phyloP scores from a whole-genome alignment of 2,113 vertebrate genomes.

The Paratilapia polleni region DNA sequence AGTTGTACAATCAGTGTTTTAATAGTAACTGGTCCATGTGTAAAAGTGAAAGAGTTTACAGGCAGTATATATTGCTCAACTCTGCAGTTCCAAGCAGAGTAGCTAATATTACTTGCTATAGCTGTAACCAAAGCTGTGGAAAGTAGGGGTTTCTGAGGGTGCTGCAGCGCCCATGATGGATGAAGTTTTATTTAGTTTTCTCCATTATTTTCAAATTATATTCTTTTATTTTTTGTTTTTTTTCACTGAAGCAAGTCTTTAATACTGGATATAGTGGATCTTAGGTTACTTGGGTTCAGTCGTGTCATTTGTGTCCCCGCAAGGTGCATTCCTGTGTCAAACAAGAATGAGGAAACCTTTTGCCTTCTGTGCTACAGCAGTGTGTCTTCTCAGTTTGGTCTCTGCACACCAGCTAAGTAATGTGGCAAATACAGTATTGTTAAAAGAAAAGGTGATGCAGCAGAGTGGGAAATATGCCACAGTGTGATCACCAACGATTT shows the following conservation, averaged over 20 bases:
- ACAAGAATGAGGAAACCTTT: neutral
- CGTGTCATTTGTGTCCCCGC: neutral
- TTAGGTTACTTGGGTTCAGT: neutral
- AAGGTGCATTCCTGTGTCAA: neutral
- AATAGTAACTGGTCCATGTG: neutral
- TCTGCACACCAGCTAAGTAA: neutral
- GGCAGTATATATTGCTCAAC: too few species aligned
- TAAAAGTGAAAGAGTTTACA: neutral
- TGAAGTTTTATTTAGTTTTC: neutral
- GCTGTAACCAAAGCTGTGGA: too few species aligned
- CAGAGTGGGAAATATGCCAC: too few species aligned
- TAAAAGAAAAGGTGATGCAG: too few species aligned
- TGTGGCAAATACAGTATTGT: too few species aligned
- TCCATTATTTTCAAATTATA: neutral
- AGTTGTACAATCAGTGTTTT: neutral
- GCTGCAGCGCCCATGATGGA: neutral
- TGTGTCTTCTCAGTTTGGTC: neutral
- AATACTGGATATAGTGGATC: neutral
- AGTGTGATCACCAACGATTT: neutral
- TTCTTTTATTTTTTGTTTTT: neutral
- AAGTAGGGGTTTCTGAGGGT: too few species aligned
- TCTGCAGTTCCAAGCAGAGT: too few species aligned
- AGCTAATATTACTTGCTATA: too few species aligned
- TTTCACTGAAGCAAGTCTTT: too few species aligned
- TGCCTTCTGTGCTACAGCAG: neutral